Conservation (phyloP, 2,797 vertebrate genomes). For the Borostomias antarcticus region DNA sequence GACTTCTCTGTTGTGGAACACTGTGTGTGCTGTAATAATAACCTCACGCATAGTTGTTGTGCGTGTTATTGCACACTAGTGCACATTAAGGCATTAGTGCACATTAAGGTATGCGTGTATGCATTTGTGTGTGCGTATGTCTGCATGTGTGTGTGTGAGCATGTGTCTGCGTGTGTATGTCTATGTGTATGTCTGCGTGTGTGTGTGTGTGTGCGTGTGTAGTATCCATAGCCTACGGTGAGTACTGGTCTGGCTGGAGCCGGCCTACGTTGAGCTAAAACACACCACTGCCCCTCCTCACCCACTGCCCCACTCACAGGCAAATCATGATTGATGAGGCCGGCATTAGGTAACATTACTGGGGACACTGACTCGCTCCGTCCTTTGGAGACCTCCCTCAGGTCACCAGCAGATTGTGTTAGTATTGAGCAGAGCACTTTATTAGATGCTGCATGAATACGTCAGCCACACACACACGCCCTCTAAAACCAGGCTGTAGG, state of each 20-base stretch:
- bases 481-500: constrained; percentile 33
- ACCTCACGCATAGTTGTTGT: too few species aligned
- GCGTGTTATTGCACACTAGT: too few species aligned
- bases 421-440: constrained; percentile 83
- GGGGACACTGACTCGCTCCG: constrained; percentile 79
- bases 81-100: too few species aligned
- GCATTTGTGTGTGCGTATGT: too few species aligned
- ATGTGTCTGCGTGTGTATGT: too few species aligned
- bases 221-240: constrained; percentile 53
- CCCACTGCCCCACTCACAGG: constrained; percentile 28
- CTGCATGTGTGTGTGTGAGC: too few species aligned
- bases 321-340: constrained; percentile 89
- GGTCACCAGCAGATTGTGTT: constrained; percentile 85
- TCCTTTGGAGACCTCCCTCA: constrained; percentile 79
- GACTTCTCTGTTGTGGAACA: too few species aligned
- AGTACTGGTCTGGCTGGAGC: constrained; percentile 49
- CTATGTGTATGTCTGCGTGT: too few species aligned
- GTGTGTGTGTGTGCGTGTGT: too few species aligned
- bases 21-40: too few species aligned
- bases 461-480: constrained; percentile 58
- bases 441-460: constrained; percentile 88
- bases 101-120: too few species aligned
- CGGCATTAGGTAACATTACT: constrained; percentile 86
- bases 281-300: constrained; percentile 3
- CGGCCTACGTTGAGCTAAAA: constrained; percentile 10